Evolutionary conservation across 2,797 vertebrate genomes (phyloP).

Genomic region (Sebastes matsubarae): DNA sequence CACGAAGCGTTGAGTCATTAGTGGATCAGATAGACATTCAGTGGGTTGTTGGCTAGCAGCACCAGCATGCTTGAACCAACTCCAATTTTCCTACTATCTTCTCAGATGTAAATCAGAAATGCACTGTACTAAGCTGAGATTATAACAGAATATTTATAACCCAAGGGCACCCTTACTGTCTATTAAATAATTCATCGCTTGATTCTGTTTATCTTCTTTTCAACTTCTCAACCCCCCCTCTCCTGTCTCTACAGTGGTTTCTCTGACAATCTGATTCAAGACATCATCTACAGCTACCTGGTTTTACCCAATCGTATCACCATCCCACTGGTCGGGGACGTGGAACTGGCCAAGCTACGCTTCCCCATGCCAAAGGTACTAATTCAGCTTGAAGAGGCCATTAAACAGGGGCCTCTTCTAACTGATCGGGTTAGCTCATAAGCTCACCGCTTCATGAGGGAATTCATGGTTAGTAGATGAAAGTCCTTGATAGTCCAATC

Average conservation of each 20-base stretch:
- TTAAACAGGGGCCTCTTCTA: background rate
- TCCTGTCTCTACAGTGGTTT: conserved; percentile 83
- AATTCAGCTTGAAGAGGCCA: background rate
- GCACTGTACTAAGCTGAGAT: conserved; percentile 39
- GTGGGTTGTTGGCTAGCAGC: conserved; percentile 19
- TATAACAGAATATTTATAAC: conserved; percentile 65
- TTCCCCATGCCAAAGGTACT: conserved; percentile 97
- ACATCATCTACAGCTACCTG: conserved; percentile 94
- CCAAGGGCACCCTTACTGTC: conserved; percentile 46
- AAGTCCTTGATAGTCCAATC: background rate
- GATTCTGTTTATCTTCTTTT: conserved; percentile 44
- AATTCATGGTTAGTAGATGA: background rate
- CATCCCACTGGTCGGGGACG: conserved; percentile 92
- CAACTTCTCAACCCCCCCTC: background rate
- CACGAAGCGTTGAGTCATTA: conserved; percentile 26
- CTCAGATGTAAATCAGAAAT: conserved; percentile 42
- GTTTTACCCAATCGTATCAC: conserved; percentile 97
- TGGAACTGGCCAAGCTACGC: conserved; percentile 90
- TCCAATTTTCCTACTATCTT: conserved; percentile 50
- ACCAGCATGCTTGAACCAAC: conserved; percentile 48
- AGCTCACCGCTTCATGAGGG: background rate
- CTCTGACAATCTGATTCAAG: conserved; percentile 94
- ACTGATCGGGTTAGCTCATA: background rate
- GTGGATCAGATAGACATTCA: conserved; percentile 41
- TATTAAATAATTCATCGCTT: conserved; percentile 58